Evolutionary conservation across 2,113 vertebrate genomes (phyloP).

Genomic region (Tetrao urogallus): DNA sequence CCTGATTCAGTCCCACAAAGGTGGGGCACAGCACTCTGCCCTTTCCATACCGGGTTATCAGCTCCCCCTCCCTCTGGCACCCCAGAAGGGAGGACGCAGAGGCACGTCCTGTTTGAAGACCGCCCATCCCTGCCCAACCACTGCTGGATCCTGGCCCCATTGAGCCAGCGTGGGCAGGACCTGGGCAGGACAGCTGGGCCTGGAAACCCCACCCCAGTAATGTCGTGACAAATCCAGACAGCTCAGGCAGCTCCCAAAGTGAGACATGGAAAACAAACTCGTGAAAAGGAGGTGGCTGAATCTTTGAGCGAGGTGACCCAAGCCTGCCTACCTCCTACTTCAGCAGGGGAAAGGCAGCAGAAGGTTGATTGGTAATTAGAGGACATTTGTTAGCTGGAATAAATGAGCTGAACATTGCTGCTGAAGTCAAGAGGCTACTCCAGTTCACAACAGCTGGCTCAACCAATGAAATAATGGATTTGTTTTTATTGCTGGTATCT

Average conservation of each 20-base stretch:
- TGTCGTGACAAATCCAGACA: constrained; percentile 60
- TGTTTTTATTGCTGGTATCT: neutral
- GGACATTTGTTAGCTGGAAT: neutral
- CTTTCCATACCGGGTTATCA: constrained; percentile 71
- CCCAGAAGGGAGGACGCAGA: constrained; percentile 55
- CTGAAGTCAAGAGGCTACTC: neutral
- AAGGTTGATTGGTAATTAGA: neutral
- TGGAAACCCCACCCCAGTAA: constrained; percentile 62
- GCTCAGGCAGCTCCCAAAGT: constrained; percentile 8
- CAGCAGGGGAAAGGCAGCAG: neutral
- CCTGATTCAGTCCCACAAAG: constrained; percentile 68
- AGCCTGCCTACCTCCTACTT: neutral
- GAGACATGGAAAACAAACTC: constrained; percentile 42
- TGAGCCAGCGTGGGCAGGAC: constrained; percentile 43
- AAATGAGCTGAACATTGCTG: neutral
- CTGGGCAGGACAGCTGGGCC: neutral
- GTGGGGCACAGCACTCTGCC: constrained; percentile 37
- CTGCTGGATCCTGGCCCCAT: constrained; percentile 18
- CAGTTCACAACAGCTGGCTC: neutral
- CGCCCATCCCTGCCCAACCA: constrained; percentile 61
- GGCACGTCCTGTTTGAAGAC: constrained; percentile 76
- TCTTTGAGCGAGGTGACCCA: neutral
- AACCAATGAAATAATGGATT: neutral
- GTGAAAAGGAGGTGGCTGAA: neutral
- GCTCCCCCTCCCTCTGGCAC: constrained; percentile 54